phyloP scores from a whole-genome alignment of 2,113 vertebrate genomes.

The Nesogale talazaci region DNA sequence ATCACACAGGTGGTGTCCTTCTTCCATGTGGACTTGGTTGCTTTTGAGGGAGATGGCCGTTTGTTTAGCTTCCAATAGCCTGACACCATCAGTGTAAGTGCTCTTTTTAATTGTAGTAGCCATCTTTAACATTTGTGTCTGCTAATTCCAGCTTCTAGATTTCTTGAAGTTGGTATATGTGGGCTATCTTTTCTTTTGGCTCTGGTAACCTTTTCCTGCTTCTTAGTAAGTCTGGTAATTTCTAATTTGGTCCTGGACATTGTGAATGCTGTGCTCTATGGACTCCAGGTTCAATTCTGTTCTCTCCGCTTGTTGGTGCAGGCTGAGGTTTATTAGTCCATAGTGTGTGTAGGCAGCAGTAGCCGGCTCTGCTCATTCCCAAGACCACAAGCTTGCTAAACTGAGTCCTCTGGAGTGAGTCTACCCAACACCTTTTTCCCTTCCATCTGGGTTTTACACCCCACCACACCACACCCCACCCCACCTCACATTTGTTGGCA shows the following conservation, averaged over 20 bases:
- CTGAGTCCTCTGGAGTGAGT: background rate
- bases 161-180: background rate
- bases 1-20: too few relatives aligned
- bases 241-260: background rate
- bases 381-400: background rate
- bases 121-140: too few relatives aligned
- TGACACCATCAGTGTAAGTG: too few relatives aligned
- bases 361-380: too few relatives aligned
- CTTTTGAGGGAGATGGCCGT: too few relatives aligned
- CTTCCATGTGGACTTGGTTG: too few relatives aligned
- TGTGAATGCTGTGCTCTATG: background rate
- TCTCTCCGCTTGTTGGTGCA: too few relatives aligned
- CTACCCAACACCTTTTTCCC: background rate
- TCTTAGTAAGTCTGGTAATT: background rate
- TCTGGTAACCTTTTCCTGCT: background rate
- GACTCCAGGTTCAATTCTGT: too few relatives aligned
- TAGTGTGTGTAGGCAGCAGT: background rate
- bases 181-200: background rate
- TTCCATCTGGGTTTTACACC: background rate
- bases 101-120: too few relatives aligned
- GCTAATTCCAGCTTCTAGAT: background rate
- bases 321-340: background rate
- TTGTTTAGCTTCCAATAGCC: too few relatives aligned
- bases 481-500: too few relatives aligned
- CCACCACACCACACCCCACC: too few relatives aligned